phyloP scores from a whole-genome alignment of 2,888 invertebrate genomes.

The Spisula subtruncata region DNA sequence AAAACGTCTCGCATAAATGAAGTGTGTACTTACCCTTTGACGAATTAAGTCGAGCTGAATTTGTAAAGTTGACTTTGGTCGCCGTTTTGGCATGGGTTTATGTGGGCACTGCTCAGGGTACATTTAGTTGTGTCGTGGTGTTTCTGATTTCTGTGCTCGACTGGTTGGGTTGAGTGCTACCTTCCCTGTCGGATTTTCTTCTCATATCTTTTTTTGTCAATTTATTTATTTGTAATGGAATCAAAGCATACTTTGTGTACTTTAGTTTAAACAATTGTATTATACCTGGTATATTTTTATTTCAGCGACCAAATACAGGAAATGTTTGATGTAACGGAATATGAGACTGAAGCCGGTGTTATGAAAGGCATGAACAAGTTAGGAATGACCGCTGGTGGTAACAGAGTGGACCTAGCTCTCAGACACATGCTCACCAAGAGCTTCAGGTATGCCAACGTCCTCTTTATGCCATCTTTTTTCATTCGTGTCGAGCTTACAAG shows the following conservation, averaged over 20 bases:
- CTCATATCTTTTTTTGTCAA: no score
- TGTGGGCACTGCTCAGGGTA: no score
- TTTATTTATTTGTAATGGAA: no score
- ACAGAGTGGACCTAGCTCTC: conserved; percentile 73
- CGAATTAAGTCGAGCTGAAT: no score
- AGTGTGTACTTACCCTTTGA: no score
- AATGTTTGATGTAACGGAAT: conserved; percentile 76
- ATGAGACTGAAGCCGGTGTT: conserved; percentile 71
- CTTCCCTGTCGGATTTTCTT: no score
- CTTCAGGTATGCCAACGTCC: conserved; percentile 68
- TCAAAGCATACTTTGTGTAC: not conserved
- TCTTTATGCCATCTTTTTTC: not conserved
- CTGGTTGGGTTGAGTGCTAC: no score
- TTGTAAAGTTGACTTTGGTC: no score
- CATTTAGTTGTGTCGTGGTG: no score
- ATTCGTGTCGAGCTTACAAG: not conserved
- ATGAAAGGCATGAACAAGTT: conserved; percentile 73
- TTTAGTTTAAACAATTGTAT: not conserved
- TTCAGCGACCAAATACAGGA: conserved; percentile 76
- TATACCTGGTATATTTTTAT: not conserved
- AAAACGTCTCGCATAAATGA: no score
- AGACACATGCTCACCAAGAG: conserved; percentile 78
- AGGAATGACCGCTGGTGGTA: conserved; percentile 74
- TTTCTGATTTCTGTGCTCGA: no score
- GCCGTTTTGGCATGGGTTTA: no score